Conservation (phyloP, 2,113 vertebrate genomes). For the Caretta caretta region DNA sequence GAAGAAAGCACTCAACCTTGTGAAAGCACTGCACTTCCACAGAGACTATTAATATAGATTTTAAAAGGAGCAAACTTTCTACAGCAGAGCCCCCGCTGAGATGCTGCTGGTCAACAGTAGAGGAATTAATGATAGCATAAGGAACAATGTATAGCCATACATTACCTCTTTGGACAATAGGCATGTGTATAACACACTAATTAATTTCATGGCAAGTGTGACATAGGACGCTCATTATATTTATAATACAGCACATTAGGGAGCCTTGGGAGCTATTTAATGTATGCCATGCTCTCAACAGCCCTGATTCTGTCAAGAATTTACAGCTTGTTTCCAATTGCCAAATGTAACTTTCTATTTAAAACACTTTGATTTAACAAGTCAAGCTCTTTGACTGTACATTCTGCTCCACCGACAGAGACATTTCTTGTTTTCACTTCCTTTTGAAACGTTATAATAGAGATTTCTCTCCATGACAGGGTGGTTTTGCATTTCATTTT, state of each 20-base stretch:
- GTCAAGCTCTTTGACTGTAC: background rate
- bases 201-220: slow-evolving; percentile 15
- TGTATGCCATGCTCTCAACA: background rate
- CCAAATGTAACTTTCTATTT: background rate
- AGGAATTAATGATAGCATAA: background rate
- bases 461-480: background rate
- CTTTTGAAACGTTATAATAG: background rate
- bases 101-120: background rate
- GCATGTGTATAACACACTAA: background rate
- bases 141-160: background rate
- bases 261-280: background rate
- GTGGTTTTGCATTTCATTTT: background rate
- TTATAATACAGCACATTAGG: background rate
- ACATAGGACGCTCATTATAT: background rate
- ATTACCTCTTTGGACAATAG: background rate
- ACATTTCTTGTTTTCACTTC: background rate
- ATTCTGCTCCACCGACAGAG: background rate
- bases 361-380: background rate
- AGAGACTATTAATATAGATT: background rate
- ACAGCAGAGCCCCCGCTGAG: background rate
- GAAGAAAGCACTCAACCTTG: background rate
- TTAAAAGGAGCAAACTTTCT: background rate
- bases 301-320: slow-evolving; percentile 9
- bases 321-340: background rate
- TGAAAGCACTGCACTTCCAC: background rate